These are phyloP conservation scores for Syngnathus typhle DNA, from an alignment of 2,113 vertebrate genomes.

Conservation along the genomic window DNA sequence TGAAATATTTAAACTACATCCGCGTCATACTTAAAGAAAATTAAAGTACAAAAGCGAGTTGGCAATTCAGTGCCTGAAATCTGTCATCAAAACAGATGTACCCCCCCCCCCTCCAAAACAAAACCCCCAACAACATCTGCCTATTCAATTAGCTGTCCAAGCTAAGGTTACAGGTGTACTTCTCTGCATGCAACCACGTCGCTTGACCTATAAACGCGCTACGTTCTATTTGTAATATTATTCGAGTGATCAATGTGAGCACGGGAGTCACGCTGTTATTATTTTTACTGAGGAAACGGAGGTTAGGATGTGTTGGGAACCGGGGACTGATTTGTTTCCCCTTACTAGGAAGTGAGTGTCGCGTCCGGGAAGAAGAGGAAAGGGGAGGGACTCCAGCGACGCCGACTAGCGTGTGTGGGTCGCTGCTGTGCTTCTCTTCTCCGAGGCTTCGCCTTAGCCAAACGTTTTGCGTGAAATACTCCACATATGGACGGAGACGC, in stretches of 20 bases:
- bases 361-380: conserved; percentile 82
- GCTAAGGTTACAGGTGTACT: conserved; percentile 51
- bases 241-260: neutral
- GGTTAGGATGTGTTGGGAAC: conserved; percentile 50
- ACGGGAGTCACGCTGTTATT: neutral
- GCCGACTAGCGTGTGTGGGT: conserved; percentile 42
- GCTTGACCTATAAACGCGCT: neutral
- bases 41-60: neutral
- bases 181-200: conserved; percentile 1
- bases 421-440: conserved; percentile 32
- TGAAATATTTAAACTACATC: neutral
- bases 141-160: neutral
- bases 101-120: no score
- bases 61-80: no score
- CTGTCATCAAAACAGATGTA: neutral
- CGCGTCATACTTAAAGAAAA: neutral
- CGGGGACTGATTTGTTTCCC: conserved; percentile 94
- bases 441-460: conserved; percentile 28
- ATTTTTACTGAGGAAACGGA: conserved; percentile 17
- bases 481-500: neutral
- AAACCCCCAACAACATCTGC: neutral
- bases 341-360: conserved; percentile 88
- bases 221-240: neutral
- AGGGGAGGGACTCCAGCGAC: conserved; percentile 79
- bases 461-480: conserved; percentile 4